Conservation (phyloP, 2,888 invertebrate species). For the Drosophila setosimentum region DNA sequence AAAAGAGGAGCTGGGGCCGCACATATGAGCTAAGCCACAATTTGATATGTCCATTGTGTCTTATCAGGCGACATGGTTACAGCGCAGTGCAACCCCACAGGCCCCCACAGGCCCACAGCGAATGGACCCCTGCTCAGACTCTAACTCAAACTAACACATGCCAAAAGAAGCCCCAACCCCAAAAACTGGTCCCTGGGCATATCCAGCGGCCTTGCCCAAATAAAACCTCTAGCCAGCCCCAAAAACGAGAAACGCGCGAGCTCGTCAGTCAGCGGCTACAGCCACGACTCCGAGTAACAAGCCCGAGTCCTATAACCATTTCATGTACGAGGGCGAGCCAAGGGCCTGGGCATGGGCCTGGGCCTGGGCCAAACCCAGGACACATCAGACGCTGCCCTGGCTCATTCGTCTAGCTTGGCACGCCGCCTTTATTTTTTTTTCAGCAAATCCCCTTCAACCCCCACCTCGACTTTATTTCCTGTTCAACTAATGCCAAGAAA, state of each 20-base stretch:
- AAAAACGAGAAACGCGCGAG: constrained; percentile 65
- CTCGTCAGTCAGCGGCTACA: constrained; percentile 64
- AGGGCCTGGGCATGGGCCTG: constrained; percentile 31
- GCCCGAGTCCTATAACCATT: constrained; percentile 43
- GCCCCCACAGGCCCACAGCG: constrained; percentile 71
- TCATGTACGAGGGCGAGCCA: constrained; percentile 54
- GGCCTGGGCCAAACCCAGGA: constrained; percentile 53
- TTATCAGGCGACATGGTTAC: constrained; percentile 82
- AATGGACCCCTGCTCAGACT: constrained; percentile 41
- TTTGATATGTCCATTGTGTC: constrained; percentile 84
- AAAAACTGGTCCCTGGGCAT: constrained; percentile 61
- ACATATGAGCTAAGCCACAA: constrained; percentile 80
- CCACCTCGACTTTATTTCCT: constrained; percentile 65
- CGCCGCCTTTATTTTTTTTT: constrained; percentile 59
- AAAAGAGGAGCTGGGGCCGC: constrained; percentile 6
- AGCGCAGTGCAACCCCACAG: constrained; percentile 72
- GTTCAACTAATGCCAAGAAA: constrained; percentile 82
- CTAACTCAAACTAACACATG: constrained; percentile 72
- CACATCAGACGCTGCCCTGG: constrained; percentile 58
- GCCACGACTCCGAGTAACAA: constrained; percentile 15
- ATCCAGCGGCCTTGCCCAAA: constrained; percentile 78
- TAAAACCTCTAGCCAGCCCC: constrained; percentile 56
- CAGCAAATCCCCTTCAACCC: constrained; percentile 23
- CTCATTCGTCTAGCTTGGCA: constrained; percentile 73
- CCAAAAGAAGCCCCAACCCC: constrained; percentile 20